Percentiles rank a stretch among this genome's conserved stretches.
phyloP scores from a whole-genome alignment of 2,888 invertebrate genomes.

The Leptarthrus brevirostris region DNA sequence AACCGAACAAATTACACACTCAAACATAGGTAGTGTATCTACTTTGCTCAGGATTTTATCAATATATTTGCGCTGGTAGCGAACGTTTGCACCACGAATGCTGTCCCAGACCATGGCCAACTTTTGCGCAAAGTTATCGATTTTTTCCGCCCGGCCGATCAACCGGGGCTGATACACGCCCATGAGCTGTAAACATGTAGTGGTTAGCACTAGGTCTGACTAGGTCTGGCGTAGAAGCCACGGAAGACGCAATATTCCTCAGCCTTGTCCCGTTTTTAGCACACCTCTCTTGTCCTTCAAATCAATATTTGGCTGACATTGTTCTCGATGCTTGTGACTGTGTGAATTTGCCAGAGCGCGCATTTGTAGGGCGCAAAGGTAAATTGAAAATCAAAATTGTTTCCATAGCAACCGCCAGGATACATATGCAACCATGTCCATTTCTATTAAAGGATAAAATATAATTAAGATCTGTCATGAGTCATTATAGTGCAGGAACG shows the following conservation, averaged over 20 bases:
- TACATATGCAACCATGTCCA: constrained; percentile 8
- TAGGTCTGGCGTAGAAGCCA: background rate
- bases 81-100: constrained; percentile 32
- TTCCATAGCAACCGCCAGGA: constrained; percentile 32
- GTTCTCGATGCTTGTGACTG: background rate
- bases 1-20: background rate
- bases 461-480: constrained; percentile 22
- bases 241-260: constrained; percentile 23
- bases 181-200: background rate
- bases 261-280: constrained; percentile 39
- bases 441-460: background rate
- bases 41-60: background rate
- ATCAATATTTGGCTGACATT: constrained; percentile 41
- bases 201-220: background rate
- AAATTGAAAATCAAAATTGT: constrained; percentile 13
- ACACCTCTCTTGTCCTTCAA: constrained; percentile 32
- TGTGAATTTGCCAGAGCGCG: background rate
- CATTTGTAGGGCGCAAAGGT: constrained; percentile 35
- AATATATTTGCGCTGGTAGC: constrained; percentile 9
- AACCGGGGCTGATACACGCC: constrained; percentile 44
- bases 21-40: background rate
- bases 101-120: constrained; percentile 62
- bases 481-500: constrained; percentile 18
- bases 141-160: constrained; percentile 45
- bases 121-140: constrained; percentile 56